Base-by-base conservation (phyloP, 2,888 invertebrate genomes). In the Nomada ferruginata region DNA sequence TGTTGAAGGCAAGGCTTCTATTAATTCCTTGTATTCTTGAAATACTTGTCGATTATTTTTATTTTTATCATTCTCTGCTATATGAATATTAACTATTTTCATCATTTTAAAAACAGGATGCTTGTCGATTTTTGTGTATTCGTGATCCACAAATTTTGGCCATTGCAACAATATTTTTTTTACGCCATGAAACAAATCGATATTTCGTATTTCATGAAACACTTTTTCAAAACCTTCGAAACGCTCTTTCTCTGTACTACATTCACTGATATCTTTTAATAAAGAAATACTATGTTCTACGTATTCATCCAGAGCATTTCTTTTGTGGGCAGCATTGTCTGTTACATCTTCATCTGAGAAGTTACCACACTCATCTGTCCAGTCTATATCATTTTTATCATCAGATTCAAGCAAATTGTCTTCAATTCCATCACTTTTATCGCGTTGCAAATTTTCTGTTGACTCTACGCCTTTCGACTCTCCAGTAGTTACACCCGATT, bases 281-380 rank as follows among this genome's bases (percentile, higher is more conserved):
- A 84, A 0, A 7, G 72, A 75, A 55, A 55, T 36, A 20, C 36
- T 64, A 44, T 63, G 61, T 20, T 78, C 72, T 59, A 26, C 63
- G 11, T 15, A 61, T 9, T 60, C n/a, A 61, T 66, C 23, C 42
- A 76, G 29, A 61, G 55, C 55, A 53, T 55, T 61, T 55, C 57
- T 87, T 70, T 59, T 74, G 23, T 79, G 82, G 0, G 65, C 71
- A 13, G 66, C 59, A 20, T 79, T 79, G 64, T 87, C 86, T 61
- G 84, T 79, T 9, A 84, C 69, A 64, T 85, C 80, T 42, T 85
- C 86, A 57, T 91, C 90, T n/a, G 91, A 89, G 83, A 92, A 91
- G 83, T 92, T 91, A 7, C 87, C 91, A 92, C 93, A 92, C 50
- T 91, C 90, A 23, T 92, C 90, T 50, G 87, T 90, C 92, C 89